Evolutionary conservation across 2,113 vertebrate species (phyloP).

Genomic region (Hystrix cristata): DNA sequence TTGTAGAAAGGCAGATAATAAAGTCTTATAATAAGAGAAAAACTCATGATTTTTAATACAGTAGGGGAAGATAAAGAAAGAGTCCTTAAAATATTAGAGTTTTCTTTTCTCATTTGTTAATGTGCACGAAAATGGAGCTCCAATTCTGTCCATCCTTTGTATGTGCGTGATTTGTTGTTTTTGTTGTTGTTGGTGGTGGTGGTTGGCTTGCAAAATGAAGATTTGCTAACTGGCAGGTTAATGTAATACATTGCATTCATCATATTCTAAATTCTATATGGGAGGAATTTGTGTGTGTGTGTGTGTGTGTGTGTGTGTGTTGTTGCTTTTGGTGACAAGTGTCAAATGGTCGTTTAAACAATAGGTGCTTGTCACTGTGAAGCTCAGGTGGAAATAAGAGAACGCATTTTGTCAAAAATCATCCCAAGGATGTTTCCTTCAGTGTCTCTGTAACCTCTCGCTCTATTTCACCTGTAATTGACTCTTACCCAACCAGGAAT

Average conservation of each 20-base stretch:
- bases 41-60: not conserved
- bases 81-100: not conserved
- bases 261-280: not conserved
- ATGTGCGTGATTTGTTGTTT: not conserved
- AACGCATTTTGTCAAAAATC: slow-evolving; percentile 26
- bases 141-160: not conserved
- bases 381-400: not conserved
- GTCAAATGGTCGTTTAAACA: not conserved
- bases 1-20: not conserved
- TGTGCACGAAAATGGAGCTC: not conserved
- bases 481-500: not conserved
- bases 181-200: not conserved
- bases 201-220: not conserved
- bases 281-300: not conserved
- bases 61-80: not conserved
- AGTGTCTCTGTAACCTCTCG: not conserved
- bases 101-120: not conserved
- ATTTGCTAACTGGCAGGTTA: not conserved
- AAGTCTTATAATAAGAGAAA: not conserved
- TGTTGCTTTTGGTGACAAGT: not conserved
- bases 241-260: not conserved
- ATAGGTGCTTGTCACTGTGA: not conserved
- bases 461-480: not conserved
- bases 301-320: not conserved
- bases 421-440: not conserved